Evolutionary conservation across 2,888 invertebrate species (phyloP), one percentile per base, ranked within the genome.

Genomic region (Calliopum simillimum): DNA sequence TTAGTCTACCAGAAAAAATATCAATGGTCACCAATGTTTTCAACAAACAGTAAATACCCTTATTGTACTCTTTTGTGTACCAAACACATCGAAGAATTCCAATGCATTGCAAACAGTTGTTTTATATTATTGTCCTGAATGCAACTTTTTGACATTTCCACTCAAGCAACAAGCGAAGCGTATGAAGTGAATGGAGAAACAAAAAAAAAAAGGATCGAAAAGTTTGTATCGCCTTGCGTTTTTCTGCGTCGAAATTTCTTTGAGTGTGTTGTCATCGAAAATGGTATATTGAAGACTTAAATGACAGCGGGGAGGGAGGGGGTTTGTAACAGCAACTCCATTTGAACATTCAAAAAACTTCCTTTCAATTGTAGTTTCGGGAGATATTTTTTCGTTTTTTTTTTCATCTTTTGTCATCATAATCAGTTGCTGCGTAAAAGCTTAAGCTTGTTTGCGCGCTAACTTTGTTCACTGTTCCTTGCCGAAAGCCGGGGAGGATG

Each of bases 381-480:
- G 44, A 46, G 44, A n/a, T n/a, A n/a, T n/a, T n/a, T n/a, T n/a
- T n/a, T n/a, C n/a, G n/a, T n/a, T n/a, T n/a, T 61, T 44, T 19
- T 33, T 33, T 44, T 43, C 21, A 8, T 12, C n/a, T n/a, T n/a
- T n/a, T n/a, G n/a, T n/a, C n/a, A 13, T 61, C 44, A 61, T 61
- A 61, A 61, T 61, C 61, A 61, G 61, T 61, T 61, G 61, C 61
- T 43, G 61, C 61, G 61, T 61, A 61, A 61, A 61, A 61, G 16
- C 61, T 41, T 61, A 61, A 61, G 61, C 61, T 43, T 44, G 61
- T 61, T 61, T 58, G 43, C 33, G 33, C 33, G 12, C 12, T 44
- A 61, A 61, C 44, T 61, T 44, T 61, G 61, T 61, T 19, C 12
- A 16, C 14, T 25, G 25, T 12, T 41, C 33, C 16, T 16, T 55